Evolutionary conservation across 2,888 invertebrate species (phyloP).

Genomic region (Oscheius myriophilus): DNA sequence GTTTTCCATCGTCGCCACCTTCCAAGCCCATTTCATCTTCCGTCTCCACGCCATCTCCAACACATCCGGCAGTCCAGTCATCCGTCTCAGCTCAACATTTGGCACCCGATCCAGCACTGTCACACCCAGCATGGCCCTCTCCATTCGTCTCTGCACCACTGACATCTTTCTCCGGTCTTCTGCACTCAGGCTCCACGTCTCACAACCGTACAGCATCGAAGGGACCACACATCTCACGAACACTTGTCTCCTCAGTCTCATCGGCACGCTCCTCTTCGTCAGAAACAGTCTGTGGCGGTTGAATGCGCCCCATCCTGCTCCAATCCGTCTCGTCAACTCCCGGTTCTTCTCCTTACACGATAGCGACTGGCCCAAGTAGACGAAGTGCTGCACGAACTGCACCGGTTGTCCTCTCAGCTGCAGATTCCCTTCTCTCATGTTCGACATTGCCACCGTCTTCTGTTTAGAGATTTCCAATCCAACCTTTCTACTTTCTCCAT

Average conservation of each 20-base stretch:
- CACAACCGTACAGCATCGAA: background rate
- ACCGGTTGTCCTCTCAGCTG: constrained; percentile 4
- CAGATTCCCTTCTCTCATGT: constrained; percentile 1
- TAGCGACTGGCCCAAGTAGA: constrained; percentile 28
- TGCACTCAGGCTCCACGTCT: background rate
- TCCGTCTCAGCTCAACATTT: background rate
- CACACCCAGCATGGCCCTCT: background rate
- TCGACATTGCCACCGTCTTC: constrained; percentile 35
- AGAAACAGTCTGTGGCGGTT: constrained; percentile 18
- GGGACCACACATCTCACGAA: background rate
- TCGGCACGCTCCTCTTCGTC: background rate
- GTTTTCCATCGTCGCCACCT: background rate
- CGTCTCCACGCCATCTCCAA: constrained; percentile 4
- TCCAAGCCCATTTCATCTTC: constrained; percentile 7
- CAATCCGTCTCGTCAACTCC: constrained; percentile 26
- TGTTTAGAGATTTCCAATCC: constrained; percentile 38
- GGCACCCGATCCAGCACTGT: background rate
- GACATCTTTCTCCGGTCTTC: background rate
- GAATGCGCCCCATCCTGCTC: constrained; percentile 29
- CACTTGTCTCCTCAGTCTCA: constrained; percentile 8
- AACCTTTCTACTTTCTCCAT: background rate
- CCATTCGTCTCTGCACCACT: background rate
- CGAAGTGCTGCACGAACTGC: constrained; percentile 17
- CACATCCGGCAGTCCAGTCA: background rate
- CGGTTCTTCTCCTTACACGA: background rate